These are phyloP conservation scores for Orthonyx spaldingii DNA, from an alignment of 2,113 vertebrate genomes.

Conservation along the genomic window DNA sequence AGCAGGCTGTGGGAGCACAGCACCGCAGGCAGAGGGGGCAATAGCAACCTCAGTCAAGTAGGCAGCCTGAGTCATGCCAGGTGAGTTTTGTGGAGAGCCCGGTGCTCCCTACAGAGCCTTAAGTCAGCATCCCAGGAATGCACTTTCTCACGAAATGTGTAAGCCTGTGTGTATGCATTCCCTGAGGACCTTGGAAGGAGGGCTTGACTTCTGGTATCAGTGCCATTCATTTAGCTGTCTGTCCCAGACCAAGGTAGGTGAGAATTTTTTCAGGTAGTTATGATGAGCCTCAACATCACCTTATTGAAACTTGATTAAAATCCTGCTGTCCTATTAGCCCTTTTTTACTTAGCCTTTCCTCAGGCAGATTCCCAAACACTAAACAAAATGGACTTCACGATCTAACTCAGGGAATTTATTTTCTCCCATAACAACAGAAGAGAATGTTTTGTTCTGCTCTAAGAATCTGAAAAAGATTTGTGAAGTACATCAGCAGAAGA, in stretches of 20 bases:
- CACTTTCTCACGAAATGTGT: not conserved
- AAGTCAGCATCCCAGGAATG: not conserved
- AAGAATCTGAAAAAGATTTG: not conserved
- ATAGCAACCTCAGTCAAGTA: not conserved
- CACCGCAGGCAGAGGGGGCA: accelerated
- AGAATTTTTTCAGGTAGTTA: not conserved
- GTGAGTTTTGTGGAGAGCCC: not conserved
- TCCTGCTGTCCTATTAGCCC: not conserved
- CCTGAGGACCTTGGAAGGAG: not conserved
- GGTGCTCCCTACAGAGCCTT: not conserved
- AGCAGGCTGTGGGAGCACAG: not conserved
- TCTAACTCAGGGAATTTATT: not conserved
- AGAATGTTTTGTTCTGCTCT: not conserved
- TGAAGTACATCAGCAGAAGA: not conserved
- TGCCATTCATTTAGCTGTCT: not conserved
- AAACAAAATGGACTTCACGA: not conserved
- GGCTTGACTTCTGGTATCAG: not conserved
- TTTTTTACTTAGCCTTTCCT: not conserved
- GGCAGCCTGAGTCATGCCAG: not conserved
- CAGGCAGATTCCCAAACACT: not conserved
- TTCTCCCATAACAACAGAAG: not conserved
- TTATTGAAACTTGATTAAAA: not conserved
- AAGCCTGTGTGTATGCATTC: accelerated
- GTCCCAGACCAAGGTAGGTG: not conserved
- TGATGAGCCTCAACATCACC: not conserved